These are phyloP conservation scores for Crotalus viridis DNA, from an alignment of 2,113 vertebrate species.

Conservation along the genomic window DNA sequence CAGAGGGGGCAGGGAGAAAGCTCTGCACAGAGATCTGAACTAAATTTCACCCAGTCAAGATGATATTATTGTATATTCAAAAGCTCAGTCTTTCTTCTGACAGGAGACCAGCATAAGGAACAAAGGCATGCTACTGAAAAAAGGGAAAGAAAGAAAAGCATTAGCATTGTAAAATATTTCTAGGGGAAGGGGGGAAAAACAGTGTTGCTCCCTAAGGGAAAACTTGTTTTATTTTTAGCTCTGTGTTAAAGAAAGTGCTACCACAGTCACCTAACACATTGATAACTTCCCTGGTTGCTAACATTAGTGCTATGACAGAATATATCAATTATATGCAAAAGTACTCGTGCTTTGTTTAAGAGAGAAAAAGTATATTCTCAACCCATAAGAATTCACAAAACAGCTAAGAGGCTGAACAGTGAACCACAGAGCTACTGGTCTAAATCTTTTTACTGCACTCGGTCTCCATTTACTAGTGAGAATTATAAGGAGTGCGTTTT, in stretches of 20 bases:
- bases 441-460: neutral
- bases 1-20: neutral
- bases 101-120: constrained; percentile 36
- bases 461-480: neutral
- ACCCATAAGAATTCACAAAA: neutral
- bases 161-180: constrained; percentile 58
- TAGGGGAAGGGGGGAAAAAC: constrained; percentile 9
- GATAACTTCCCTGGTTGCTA: constrained; percentile 51
- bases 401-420: neutral
- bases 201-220: constrained; percentile 13
- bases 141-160: neutral
- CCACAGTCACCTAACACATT: constrained; percentile 57
- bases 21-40: neutral
- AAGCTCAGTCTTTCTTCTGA: neutral
- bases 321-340: constrained; percentile 17
- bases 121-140: constrained; percentile 28
- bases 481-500: neutral
- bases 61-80: neutral
- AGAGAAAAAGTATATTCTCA: neutral
- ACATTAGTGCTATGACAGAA: constrained; percentile 37
- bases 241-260: constrained; percentile 51
- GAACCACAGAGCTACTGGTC: neutral
- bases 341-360: neutral
- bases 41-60: neutral
- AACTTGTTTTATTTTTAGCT: constrained; percentile 56